phyloP scores from a whole-genome alignment of 2,113 vertebrate genomes.

The Symphodus melops region DNA sequence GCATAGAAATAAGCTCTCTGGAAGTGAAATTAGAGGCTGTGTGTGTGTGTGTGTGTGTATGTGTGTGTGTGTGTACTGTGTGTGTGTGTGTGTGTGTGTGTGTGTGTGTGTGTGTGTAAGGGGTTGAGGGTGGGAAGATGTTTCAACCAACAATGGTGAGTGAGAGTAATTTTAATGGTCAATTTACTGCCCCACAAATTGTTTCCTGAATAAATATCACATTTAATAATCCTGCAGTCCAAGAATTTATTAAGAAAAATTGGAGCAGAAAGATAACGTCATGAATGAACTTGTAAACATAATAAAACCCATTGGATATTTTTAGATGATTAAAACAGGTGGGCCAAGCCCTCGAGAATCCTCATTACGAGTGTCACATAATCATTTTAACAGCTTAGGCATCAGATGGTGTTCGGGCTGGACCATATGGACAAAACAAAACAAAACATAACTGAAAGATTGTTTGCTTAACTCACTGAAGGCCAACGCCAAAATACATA shows the following conservation, averaged over 20 bases:
- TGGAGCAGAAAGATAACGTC: slow-evolving; percentile 37
- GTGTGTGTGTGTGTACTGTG: neutral
- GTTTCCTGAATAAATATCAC: slow-evolving; percentile 29
- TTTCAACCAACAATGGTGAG: slow-evolving; percentile 21
- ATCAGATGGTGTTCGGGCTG: neutral
- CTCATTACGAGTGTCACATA: neutral
- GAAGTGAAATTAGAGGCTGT: slow-evolving; percentile 13
- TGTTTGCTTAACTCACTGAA: neutral
- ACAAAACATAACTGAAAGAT: neutral
- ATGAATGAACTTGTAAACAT: neutral
- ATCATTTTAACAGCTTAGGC: neutral
- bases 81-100: slow-evolving; percentile 9
- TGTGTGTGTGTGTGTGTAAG: neutral
- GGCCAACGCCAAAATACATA: neutral
- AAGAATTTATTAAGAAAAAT: slow-evolving; percentile 28
- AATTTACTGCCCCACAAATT: slow-evolving; percentile 34
- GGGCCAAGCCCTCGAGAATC: neutral
- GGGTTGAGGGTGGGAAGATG: neutral
- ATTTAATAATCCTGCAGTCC: slow-evolving; percentile 10
- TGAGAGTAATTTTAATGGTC: slow-evolving; percentile 36
- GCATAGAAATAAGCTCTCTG: slow-evolving; percentile 58
- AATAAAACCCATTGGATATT: slow-evolving; percentile 6
- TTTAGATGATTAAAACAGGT: slow-evolving; percentile 11
- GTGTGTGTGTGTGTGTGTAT: slow-evolving; percentile 2
- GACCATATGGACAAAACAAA: neutral